Percentiles rank a stretch among this genome's conserved stretches.
Evolutionary conservation across 2,113 vertebrate genomes (phyloP).

Genomic region (Geococcyx californianus): DNA sequence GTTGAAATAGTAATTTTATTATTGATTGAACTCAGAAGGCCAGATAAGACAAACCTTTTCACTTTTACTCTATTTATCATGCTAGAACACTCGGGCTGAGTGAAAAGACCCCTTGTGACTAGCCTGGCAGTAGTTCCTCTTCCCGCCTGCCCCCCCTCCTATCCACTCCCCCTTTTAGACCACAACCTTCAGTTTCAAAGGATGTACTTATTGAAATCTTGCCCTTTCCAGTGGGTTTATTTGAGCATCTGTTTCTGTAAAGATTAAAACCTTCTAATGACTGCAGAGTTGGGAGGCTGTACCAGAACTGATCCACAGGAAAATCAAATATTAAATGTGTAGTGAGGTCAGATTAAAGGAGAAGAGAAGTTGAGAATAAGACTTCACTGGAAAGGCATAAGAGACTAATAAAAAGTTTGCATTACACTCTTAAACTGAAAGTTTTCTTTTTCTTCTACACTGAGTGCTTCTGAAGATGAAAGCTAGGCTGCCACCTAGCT

Average conservation of each 20-base stretch:
- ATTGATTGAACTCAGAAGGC: not conserved
- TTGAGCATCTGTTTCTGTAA: constrained; percentile 24
- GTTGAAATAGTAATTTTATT: constrained; percentile 29
- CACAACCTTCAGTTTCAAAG: constrained; percentile 24
- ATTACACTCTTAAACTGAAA: not conserved
- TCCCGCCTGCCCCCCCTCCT: rapidly evolving
- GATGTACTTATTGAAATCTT: not conserved
- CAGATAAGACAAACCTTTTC: constrained; percentile 1
- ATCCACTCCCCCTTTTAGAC: constrained; percentile 1
- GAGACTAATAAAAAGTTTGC: not conserved
- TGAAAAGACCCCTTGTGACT: not conserved
- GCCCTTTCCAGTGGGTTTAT: not conserved
- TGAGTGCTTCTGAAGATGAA: not conserved
- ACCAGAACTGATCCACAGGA: not conserved
- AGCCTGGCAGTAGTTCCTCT: not conserved
- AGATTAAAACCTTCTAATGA: constrained; percentile 23
- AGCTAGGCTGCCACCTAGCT: constrained; percentile 60
- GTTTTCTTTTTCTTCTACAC: not conserved
- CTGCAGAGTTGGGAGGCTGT: not conserved
- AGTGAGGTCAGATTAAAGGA: not conserved
- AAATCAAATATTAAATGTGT: not conserved
- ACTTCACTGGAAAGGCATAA: not conserved
- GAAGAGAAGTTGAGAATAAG: not conserved
- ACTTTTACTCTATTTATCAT: not conserved
- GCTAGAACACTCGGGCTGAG: not conserved